These are phyloP conservation scores for Bostrychus sinensis DNA, from an alignment of 2,113 vertebrate genomes.

Conservation along the genomic window DNA sequence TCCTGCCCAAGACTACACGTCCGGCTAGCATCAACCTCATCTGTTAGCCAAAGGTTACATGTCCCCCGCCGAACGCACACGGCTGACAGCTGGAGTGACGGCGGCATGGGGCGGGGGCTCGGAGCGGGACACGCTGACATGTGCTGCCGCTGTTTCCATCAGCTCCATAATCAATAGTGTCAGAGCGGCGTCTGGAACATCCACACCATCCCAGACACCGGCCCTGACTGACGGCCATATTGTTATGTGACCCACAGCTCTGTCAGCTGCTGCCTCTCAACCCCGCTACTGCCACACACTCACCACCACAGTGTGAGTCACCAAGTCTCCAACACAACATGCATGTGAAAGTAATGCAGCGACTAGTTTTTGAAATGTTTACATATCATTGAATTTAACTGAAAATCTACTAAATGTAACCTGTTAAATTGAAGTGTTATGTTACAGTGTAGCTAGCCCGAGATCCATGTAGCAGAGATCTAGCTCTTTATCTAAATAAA, in stretches of 20 bases:
- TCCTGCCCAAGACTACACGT: not conserved
- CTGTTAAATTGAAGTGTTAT: too few relatives aligned
- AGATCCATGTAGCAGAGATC: too few relatives aligned
- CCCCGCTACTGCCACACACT: not conserved
- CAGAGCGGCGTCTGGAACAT: not conserved
- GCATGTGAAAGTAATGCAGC: not conserved
- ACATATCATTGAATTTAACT: not conserved
- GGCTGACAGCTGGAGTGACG: not conserved
- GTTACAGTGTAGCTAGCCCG: too few relatives aligned
- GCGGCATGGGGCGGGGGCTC: not conserved
- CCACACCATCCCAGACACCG: not conserved
- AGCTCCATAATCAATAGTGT: constrained; percentile 4
- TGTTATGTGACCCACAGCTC: constrained; percentile 3
- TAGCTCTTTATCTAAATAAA: too few relatives aligned
- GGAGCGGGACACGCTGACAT: not conserved
- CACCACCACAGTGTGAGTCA: not conserved
- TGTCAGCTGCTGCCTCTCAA: constrained; percentile 3
- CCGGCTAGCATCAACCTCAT: not conserved
- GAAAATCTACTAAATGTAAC: too few relatives aligned
- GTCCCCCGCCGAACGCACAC: not conserved
- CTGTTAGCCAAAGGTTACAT: constrained; percentile 4
- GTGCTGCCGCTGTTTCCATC: not conserved
- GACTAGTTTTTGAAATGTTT: not conserved
- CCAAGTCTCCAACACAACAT: not conserved
- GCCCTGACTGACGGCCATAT: not conserved